Evolutionary conservation across 2,888 invertebrate genomes (phyloP), one percentile per base, ranked within the genome.

Genomic region (Caenorhabditis panamensis): DNA sequence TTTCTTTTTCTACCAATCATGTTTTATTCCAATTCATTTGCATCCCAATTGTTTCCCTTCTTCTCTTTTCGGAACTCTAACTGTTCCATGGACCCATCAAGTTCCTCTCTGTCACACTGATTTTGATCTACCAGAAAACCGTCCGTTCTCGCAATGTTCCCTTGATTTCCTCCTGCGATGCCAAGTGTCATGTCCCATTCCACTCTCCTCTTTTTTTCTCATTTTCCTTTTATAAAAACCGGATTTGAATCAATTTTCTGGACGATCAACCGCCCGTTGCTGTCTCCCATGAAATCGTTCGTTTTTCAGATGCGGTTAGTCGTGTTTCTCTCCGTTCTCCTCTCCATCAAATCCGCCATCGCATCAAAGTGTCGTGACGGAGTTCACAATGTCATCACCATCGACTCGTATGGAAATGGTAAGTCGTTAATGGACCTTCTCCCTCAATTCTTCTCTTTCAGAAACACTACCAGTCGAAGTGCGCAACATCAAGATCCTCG

Each of bases 381-480:
- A 31, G 73, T 83, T 13, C 79, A 85, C 66, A 85, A 85, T 64
- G 82, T 85, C 18, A 69, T 85, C 41, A 80, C 68, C 1, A 63
- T 83, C 26, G 82, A 83, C 53, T 83, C 83, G 11, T 83, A 82
- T 76, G 85, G 83, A 49, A 77, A 81, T 64, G 81, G 84, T 82
- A 28, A 61, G 68, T 53, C 28, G 37, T 54, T 53, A 53, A 1
- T 18, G 51, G 31, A 44, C 22, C 36, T 36, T 51, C 63, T 49
- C 20, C 51, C 22, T 9, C 2, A 41, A n/a, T 31, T n/a, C n/a
- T n/a, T n/a, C n/a, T n/a, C n/a, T n/a, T 79, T 18, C 75, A 80
- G 80, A 80, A 75, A 64, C 67, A 11, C 71, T 85, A 11, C 83
- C 85, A 11, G 76, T 85, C 8, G 58, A 71, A 49, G 73, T 84